These are phyloP conservation scores for Pelobates fuscus DNA, from an alignment of 2,113 vertebrate genomes.

Conservation along the genomic window DNA sequence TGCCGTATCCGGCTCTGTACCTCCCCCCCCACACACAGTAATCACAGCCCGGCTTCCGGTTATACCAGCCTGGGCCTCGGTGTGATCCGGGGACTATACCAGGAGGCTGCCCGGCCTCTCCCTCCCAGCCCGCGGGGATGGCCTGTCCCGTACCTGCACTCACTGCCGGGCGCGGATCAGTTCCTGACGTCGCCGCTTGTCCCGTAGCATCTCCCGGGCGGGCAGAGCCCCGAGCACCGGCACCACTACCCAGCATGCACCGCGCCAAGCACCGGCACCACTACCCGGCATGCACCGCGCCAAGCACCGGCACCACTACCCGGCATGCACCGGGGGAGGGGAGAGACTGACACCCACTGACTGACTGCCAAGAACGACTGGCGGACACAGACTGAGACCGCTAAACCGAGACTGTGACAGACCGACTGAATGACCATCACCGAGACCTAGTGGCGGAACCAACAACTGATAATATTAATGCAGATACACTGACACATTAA, in stretches of 20 bases:
- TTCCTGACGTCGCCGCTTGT: background rate
- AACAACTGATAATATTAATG: no score
- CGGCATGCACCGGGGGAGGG: no score
- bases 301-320: slow-evolving; percentile 29
- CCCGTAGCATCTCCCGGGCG: slow-evolving; percentile 28
- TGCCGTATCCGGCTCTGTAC: no score
- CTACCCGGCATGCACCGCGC: slow-evolving; percentile 33
- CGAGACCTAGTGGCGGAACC: no score
- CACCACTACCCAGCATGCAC: slow-evolving; percentile 31
- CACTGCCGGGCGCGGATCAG: background rate
- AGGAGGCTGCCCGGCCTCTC: background rate
- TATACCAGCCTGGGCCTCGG: slow-evolving; percentile 7
- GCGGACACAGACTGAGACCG: background rate
- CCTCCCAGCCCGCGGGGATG: background rate
- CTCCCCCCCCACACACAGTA: no score
- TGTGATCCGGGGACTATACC: slow-evolving; percentile 15
- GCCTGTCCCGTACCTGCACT: slow-evolving; percentile 5
- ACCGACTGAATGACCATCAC: no score
- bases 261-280: slow-evolving; percentile 32
- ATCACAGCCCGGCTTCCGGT: no score
- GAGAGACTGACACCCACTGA: background rate
- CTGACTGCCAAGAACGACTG: background rate
- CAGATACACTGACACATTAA: no score
- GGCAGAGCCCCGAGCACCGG: slow-evolving; percentile 41
- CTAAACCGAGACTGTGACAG: no score